Evolutionary conservation across 2,888 invertebrate genomes (phyloP).

Genomic region (Aquatica leii): DNA sequence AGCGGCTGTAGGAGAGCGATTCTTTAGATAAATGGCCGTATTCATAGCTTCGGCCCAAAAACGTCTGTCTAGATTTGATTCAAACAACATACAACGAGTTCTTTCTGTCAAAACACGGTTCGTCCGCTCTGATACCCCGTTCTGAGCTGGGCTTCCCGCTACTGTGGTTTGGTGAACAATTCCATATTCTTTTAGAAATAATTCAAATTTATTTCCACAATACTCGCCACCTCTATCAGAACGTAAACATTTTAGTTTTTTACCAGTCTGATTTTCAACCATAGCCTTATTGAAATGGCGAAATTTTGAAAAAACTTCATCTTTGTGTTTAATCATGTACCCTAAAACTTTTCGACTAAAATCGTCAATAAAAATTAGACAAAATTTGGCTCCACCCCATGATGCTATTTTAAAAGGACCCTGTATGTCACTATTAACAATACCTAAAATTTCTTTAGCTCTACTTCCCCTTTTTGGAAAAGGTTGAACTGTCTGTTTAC

Average conservation of each 20-base stretch:
- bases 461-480: neutral
- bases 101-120: slow-evolving; percentile 6
- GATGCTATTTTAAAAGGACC: neutral
- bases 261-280: slow-evolving; percentile 4
- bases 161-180: slow-evolving; percentile 4
- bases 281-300: neutral
- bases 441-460: slow-evolving; percentile 9
- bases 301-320: neutral
- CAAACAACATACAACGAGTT: slow-evolving; percentile 7
- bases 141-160: neutral
- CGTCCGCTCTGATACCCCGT: slow-evolving; percentile 7
- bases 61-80: no score
- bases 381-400: neutral
- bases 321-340: slow-evolving; percentile 2
- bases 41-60: slow-evolving; percentile 12
- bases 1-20: slow-evolving; percentile 10
- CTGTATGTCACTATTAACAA: neutral
- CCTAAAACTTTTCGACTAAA: neutral
- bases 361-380: slow-evolving; percentile 7
- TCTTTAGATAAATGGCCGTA: slow-evolving; percentile 6
- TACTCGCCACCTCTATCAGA: slow-evolving; percentile 3
- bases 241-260: slow-evolving; percentile 10
- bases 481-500: neutral
- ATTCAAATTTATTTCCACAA: slow-evolving; percentile 1
- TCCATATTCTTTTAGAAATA: neutral